Base-by-base conservation (phyloP, 2,888 invertebrate species). In the Cerastoderma edule region DNA sequence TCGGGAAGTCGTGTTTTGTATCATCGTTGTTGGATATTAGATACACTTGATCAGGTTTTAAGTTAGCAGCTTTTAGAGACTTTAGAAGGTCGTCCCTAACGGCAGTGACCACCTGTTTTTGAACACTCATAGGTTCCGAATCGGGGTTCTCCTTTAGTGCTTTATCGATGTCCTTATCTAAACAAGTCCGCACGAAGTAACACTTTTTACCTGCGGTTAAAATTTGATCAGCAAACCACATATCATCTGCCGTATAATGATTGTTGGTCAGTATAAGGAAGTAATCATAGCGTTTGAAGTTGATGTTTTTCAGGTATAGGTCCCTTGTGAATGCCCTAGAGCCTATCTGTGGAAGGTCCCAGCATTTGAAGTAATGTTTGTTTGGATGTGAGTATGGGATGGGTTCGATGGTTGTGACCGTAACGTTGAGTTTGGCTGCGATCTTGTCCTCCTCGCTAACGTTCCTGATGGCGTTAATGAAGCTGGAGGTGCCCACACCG, bases 341-440 rank as follows among this genome's bases (percentile, higher is more conserved):
- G 16, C 78, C 83, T 22, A 78, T 28, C 35, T 77, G 78, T 8
- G 83, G 83, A 13, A 83, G 53, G 53, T 83, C 83, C 83, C 83
- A 83, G 57, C 76, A 83, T 44, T 74, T 76, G 1, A 83, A 54
- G 48, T 80, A 78, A 48, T 76, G 75, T 54, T 83, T 81, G 24
- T 79, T 70, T 22, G 83, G 81, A 67, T 83, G 81, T 35, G 78
- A 73, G 63, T 81, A 83, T 3, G 81, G 78, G 13, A 79, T 83
- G 1, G 81, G 83, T 44, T 83, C 77, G 5, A 75, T 75, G 0
- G 79, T 81, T 16, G 79, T 81, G 33, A 77, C 60, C 2, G 71
- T 69, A 16, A 70, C 68, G 24, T 82, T 82, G 2, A 83, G 74
- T 19, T 28, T 67, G 6, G 83, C 83, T n/a, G 76, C 76, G 35